A percentile compares a stretch with the other conserved stretches of the same genome.
Evolutionary conservation across 2,797 vertebrate genomes (phyloP).

Genomic region (Varecia variegata): DNA sequence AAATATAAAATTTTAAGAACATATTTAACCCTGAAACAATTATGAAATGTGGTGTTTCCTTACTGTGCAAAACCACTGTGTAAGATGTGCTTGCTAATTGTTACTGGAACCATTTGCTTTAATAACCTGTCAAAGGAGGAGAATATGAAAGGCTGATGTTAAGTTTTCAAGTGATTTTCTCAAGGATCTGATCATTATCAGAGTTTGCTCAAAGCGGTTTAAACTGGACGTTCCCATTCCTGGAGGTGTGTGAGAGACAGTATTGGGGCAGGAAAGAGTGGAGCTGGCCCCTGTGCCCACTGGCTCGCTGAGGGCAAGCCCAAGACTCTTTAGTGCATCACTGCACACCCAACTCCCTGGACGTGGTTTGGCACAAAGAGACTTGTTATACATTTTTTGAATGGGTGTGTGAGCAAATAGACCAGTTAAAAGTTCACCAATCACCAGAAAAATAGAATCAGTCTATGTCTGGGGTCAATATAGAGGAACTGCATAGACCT

Average conservation of each 20-base stretch:
- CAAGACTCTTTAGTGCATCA: not conserved
- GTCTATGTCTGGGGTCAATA: not conserved
- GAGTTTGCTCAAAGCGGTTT: not conserved
- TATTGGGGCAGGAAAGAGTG: not conserved
- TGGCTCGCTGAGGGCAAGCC: not conserved
- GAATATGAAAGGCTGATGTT: not conserved
- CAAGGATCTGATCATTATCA: conserved; percentile 6
- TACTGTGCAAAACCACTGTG: not conserved
- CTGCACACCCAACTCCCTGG: not conserved
- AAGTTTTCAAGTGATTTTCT: conserved; percentile 18
- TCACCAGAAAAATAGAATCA: not conserved
- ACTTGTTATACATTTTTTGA: not conserved
- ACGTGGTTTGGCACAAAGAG: not conserved
- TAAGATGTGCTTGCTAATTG: not conserved
- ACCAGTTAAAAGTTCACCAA: not conserved
- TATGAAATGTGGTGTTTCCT: not conserved
- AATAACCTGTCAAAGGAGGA: not conserved
- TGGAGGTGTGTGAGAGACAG: not conserved
- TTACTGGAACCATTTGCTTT: not conserved
- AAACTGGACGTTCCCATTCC: not conserved
- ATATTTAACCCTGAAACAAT: not conserved
- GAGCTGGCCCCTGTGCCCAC: not conserved
- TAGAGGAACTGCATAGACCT: not conserved
- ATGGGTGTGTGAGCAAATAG: not conserved
- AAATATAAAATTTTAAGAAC: conserved; percentile 16